A percentile compares a stretch with the other conserved stretches of the same genome.
phyloP scores from a whole-genome alignment of 2,113 vertebrate genomes.

The Sceloporus tristichus region DNA sequence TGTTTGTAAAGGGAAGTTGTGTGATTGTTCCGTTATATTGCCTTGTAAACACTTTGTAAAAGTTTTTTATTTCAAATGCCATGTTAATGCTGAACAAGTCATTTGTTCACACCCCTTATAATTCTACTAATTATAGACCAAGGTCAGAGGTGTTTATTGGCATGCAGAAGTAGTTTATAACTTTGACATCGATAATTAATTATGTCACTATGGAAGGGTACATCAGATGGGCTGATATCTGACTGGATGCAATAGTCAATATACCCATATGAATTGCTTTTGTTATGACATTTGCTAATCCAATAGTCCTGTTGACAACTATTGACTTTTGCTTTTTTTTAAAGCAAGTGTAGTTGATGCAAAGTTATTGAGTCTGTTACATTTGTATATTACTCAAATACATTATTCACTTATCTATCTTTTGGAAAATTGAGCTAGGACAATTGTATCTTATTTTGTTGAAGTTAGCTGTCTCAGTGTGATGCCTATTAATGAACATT shows the following conservation, averaged over 20 bases:
- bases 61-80: not conserved
- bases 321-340: slow-evolving; percentile 22
- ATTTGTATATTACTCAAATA: slow-evolving; percentile 39
- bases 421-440: slow-evolving; percentile 40
- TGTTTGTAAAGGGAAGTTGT: not conserved
- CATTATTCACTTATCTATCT: not conserved
- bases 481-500: not conserved
- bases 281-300: slow-evolving; percentile 37
- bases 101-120: slow-evolving; percentile 27
- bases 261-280: slow-evolving; percentile 16
- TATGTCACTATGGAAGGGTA: slow-evolving; percentile 40
- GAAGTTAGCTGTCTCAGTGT: not conserved
- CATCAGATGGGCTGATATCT: slow-evolving; percentile 5
- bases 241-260: slow-evolving; percentile 35
- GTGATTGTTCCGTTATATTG: not conserved
- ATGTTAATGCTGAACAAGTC: not conserved
- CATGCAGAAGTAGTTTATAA: slow-evolving; percentile 32
- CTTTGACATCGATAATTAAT: slow-evolving; percentile 46
- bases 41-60: accelerated
- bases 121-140: not conserved
- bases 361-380: slow-evolving; percentile 16
- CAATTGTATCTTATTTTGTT: not conserved
- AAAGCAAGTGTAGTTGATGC: not conserved
- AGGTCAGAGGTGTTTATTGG: slow-evolving; percentile 1
- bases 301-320: slow-evolving; percentile 38